phyloP scores from a whole-genome alignment of 2,113 vertebrate species.

The Protobothrops mucrosquamatus region DNA sequence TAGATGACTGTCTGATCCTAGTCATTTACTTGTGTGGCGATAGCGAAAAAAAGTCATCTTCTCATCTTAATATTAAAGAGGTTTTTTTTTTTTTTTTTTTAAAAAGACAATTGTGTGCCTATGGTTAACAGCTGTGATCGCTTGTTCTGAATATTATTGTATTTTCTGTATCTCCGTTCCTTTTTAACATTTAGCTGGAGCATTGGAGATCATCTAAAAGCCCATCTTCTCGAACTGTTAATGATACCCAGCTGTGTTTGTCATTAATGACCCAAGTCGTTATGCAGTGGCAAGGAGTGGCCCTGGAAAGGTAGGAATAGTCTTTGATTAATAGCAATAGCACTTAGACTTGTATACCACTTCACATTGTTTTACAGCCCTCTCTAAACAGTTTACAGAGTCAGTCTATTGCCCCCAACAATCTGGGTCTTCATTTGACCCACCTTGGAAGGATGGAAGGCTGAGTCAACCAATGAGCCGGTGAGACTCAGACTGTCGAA shows the following conservation, averaged over 20 bases:
- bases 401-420: too few relatives aligned
- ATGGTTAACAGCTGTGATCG: not conserved
- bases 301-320: too few relatives aligned
- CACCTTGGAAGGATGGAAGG: too few relatives aligned
- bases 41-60: not conserved
- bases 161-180: not conserved
- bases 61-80: accelerated
- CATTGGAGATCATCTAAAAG: not conserved
- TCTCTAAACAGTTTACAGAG: too few relatives aligned
- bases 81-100: not conserved
- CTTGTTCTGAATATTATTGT: not conserved
- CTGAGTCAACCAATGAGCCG: too few relatives aligned
- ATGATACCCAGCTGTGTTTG: not conserved
- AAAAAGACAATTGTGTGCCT: not conserved
- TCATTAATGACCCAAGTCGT: too few relatives aligned
- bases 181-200: not conserved
- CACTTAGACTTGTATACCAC: too few relatives aligned
- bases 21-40: not conserved
- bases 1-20: not conserved
- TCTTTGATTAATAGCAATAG: too few relatives aligned
- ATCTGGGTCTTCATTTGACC: too few relatives aligned
- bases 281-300: too few relatives aligned
- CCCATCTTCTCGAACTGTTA: not conserved
- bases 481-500: too few relatives aligned
- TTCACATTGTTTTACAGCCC: too few relatives aligned